These are phyloP conservation scores for Pteromalus puparum DNA, from an alignment of 1,140 invertebrate genomes.

Conservation along the genomic window DNA sequence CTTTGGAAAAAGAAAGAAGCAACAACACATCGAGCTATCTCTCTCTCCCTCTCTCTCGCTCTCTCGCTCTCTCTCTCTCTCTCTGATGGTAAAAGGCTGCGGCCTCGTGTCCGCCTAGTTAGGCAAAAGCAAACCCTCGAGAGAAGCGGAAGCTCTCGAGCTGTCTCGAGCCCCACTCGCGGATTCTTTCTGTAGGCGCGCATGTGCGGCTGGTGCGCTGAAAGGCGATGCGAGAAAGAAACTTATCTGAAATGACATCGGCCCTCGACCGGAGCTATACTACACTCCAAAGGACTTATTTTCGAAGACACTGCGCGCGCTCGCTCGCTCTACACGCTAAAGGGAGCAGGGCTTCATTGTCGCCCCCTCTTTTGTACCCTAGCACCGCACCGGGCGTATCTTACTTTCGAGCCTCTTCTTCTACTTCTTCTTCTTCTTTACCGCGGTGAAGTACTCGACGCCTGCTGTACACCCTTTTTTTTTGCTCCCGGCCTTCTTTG, in stretches of 20 bases:
- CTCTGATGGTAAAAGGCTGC: neutral
- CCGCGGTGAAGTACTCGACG: conserved; percentile 19
- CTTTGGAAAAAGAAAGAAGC: neutral
- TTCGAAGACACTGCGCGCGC: conserved; percentile 56
- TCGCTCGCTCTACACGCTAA: conserved; percentile 1
- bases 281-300: conserved; percentile 62
- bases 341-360: conserved; percentile 57
- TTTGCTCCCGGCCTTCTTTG: conserved; percentile 1
- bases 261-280: conserved; percentile 41
- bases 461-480: conserved; percentile 28
- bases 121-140: conserved; percentile 29
- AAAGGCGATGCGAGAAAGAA: conserved; percentile 62
- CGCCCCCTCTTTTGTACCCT: conserved; percentile 47
- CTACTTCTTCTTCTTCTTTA: neutral
- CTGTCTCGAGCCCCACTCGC: conserved; percentile 35
- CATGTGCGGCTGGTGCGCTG: conserved; percentile 39
- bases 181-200: conserved; percentile 18
- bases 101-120: conserved; percentile 6
- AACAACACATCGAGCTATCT: neutral
- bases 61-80: neutral
- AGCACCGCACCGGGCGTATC: conserved; percentile 48
- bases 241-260: conserved; percentile 75
- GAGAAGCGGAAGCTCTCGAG: conserved; percentile 19
- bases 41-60: too few relatives aligned
- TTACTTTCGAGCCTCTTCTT: neutral